A percentile compares a stretch with the other conserved stretches of the same genome.
Evolutionary conservation across 2,797 vertebrate genomes (phyloP).

Genomic region (Scolopax bukidnonensis): DNA sequence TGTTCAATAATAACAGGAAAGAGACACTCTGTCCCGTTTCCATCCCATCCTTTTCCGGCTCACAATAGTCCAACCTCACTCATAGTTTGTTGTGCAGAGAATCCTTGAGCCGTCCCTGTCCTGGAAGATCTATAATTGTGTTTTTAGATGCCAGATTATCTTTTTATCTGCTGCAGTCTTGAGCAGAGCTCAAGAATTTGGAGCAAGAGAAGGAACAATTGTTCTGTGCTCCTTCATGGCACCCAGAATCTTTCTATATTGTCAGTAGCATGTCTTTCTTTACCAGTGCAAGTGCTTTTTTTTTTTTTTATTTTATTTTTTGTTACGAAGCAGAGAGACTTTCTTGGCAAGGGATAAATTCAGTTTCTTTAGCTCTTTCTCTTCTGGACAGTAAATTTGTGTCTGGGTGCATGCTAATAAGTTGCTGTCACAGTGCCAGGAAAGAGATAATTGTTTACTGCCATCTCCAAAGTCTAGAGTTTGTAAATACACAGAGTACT

Average conservation of each 20-base stretch:
- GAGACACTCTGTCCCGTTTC: neutral
- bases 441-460: neutral
- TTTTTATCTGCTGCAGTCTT: neutral
- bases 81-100: neutral
- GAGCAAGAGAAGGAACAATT: neutral
- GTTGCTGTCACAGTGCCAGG: neutral
- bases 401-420: neutral
- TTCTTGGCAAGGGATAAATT: neutral
- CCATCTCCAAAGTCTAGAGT: neutral
- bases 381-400: neutral
- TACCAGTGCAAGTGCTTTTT: neutral
- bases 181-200: neutral
- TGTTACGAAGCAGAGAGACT: accelerated
- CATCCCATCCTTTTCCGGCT: neutral
- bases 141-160: neutral
- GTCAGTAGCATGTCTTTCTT: neutral
- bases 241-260: neutral
- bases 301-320: neutral
- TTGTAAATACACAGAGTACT: neutral
- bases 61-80: neutral
- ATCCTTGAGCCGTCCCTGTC: neutral
- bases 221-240: neutral
- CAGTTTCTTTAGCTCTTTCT: neutral
- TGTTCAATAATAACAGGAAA: neutral
- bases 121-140: neutral